These are phyloP conservation scores for Graptemys geographica DNA, from an alignment of 2,797 vertebrate species.

Conservation along the genomic window DNA sequence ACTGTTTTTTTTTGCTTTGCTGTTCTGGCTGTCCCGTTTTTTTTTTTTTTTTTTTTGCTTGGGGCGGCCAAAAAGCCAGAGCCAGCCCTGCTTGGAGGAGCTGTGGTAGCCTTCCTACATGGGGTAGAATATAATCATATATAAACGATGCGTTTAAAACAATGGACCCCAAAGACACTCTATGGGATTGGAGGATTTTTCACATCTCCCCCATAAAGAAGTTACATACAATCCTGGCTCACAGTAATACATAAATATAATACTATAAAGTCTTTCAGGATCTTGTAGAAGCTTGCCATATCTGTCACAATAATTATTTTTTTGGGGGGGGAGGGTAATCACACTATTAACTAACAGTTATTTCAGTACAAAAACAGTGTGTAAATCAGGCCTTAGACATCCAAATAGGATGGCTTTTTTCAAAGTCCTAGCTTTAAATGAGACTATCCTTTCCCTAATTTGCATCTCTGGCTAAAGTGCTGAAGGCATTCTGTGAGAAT, in stretches of 20 bases:
- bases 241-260: background rate
- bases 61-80: too few relatives aligned
- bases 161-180: background rate
- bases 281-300: background rate
- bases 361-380: background rate
- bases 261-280: background rate
- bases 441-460: background rate
- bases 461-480: background rate
- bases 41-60: too few relatives aligned
- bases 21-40: too few relatives aligned
- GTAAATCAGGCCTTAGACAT: accelerated
- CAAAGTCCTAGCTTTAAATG: background rate
- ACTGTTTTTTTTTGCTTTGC: too few relatives aligned
- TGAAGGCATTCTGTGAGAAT: background rate
- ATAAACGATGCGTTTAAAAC: background rate
- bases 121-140: background rate
- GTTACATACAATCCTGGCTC: background rate
- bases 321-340: accelerated
- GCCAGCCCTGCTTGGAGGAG: too few relatives aligned
- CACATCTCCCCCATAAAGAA: background rate
- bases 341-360: background rate
- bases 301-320: background rate
- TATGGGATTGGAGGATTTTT: background rate
- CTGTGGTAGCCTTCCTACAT: too few relatives aligned
- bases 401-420: too few relatives aligned